phyloP scores from a whole-genome alignment of 2,113 vertebrate genomes.

The Bostrychus sinensis region DNA sequence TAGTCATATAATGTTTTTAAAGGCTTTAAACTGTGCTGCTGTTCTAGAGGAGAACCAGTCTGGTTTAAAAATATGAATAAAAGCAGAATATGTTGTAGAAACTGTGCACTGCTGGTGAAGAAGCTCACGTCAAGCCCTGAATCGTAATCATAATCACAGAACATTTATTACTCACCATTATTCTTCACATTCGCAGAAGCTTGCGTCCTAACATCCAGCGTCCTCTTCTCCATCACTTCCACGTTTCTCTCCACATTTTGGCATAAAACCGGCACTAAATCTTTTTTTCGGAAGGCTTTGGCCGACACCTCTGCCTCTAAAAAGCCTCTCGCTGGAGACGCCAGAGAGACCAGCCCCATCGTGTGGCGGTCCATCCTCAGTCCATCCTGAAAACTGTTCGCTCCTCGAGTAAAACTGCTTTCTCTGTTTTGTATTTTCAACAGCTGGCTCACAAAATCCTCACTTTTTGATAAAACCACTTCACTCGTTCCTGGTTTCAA shows the following conservation, averaged over 20 bases:
- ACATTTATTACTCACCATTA: too few species aligned
- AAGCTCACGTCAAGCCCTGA: too few species aligned
- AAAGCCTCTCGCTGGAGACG: background rate
- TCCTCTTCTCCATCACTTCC: background rate
- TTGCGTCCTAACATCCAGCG: background rate
- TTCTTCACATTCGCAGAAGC: too few species aligned
- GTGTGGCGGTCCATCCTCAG: constrained; percentile 5
- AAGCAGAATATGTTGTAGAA: too few species aligned
- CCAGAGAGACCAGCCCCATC: constrained; percentile 6
- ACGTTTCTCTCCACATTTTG: background rate
- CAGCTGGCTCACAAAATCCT: background rate
- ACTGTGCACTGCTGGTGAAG: too few species aligned
- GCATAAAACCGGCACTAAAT: background rate
- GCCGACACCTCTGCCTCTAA: background rate
- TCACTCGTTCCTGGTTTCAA: too few species aligned
- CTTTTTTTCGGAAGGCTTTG: background rate
- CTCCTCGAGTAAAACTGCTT: background rate
- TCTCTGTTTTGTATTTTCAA: background rate
- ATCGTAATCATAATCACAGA: too few species aligned
- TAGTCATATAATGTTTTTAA: too few species aligned
- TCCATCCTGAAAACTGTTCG: background rate
- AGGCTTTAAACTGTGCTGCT: too few species aligned
- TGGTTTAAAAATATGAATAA: too few species aligned
- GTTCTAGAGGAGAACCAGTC: too few species aligned
- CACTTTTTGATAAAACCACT: background rate